These are phyloP conservation scores for Scylla paramamosain DNA, from an alignment of 1,140 invertebrate species.

Conservation along the genomic window DNA sequence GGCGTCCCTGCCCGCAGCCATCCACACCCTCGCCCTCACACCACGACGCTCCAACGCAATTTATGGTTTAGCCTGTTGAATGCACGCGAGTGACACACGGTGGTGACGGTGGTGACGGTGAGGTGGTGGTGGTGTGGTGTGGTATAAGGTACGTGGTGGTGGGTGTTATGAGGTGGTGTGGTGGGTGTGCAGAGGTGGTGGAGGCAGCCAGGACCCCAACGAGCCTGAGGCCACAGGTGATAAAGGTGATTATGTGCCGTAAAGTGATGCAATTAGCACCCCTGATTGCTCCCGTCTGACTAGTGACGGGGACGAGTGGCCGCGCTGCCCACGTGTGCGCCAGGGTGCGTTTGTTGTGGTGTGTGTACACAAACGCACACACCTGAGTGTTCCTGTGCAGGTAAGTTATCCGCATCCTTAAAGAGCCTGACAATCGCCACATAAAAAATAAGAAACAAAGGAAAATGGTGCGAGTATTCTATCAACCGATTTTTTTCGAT, in stretches of 20 bases:
- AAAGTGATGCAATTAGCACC: conserved; percentile 67
- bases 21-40: neutral
- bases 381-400: neutral
- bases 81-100: neutral
- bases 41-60: neutral
- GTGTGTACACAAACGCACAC: neutral
- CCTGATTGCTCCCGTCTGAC: conserved; percentile 68
- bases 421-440: too few relatives aligned
- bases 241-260: conserved; percentile 67
- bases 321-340: conserved; percentile 39
- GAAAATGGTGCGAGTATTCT: too few relatives aligned
- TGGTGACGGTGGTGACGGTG: neutral
- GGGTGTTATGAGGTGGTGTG: neutral
- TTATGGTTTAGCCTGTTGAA: neutral
- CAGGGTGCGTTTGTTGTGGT: neutral
- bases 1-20: neutral
- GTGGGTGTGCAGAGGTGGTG: neutral
- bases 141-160: neutral
- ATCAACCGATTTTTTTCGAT: too few relatives aligned
- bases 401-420: neutral
- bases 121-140: neutral
- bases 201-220: neutral
- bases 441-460: too few relatives aligned
- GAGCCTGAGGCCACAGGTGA: conserved; percentile 40
- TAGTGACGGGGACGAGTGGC: conserved; percentile 45